Base-by-base conservation (phyloP, 2,888 invertebrate species). In the Invenusta paracnida region DNA sequence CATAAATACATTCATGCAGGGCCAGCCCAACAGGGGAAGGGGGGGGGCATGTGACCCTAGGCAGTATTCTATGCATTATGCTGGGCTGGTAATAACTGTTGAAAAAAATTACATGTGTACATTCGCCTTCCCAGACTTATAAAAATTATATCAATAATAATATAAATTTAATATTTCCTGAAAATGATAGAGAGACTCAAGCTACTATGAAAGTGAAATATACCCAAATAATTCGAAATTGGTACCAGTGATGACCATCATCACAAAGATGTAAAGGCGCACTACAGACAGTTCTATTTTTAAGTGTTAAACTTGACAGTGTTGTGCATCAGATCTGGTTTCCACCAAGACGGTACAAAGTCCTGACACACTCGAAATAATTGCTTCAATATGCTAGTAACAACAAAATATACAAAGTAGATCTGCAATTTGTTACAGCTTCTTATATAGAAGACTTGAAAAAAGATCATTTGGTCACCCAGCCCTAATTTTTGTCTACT, bases 161-260 rank as follows among this genome's bases (percentile, higher is more conserved):
- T n/a, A n/a, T n/a, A n/a, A 27, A 79, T 79, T 11, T 11, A 25
- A 28, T 28, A 27, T 79, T n/a, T 25, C 5, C 13, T 79, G 29
- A 25, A 79, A 27, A 79, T 79, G 81, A 79, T 27, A 79, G 81
- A 79, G 81, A 13, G 27, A 79, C 29, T n/a, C 81, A 79, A 79
- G 27, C 25, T 79, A 79, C 29, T n/a, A 28, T 27, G 81, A 79
- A 25, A 27, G 81, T 48, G 48, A 48, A 48, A 48, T 11, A 17
- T 48, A 48, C 48, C 48, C 17, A 48, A 48, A 48, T 48, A 11
- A 48, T 48, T 48, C 17, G 5, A 48, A 48, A 48, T 48, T 17
- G 17, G 48, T 48, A 48, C 48, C 48, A 48, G 5, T 48, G 48
- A 48, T 48, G 17, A 17, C 48, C 48, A 48, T 48, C 17, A n/a